Percentiles rank a stretch among this genome's conserved stretches.
Evolutionary conservation across 2,888 invertebrate species (phyloP).

Genomic region (Vesta saturnalis): DNA sequence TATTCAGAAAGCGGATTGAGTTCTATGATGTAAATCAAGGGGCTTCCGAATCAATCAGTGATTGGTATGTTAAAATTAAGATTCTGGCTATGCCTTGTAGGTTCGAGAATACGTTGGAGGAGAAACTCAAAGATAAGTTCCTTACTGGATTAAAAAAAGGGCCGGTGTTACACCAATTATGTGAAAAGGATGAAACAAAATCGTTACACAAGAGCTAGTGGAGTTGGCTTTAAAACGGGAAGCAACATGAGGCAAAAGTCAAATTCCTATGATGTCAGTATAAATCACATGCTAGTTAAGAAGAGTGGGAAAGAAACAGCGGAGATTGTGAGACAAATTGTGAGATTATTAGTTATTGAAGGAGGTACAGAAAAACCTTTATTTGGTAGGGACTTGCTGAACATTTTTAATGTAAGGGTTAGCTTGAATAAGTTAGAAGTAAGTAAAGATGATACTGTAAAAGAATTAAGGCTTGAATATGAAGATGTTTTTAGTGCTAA

Average conservation of each 20-base stretch:
- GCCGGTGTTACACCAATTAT: neutral
- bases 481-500: neutral
- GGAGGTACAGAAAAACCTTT: neutral
- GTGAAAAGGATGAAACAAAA: neutral
- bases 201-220: neutral
- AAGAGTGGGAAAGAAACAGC: neutral
- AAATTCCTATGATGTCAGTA: neutral
- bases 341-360: neutral
- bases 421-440: neutral
- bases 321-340: neutral
- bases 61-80: too few species aligned
- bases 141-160: neutral
- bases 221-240: neutral
- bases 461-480: neutral
- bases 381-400: too few species aligned
- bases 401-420: neutral
- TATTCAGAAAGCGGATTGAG: neutral
- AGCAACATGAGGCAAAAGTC: neutral
- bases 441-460: neutral
- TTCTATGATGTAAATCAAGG: too few species aligned
- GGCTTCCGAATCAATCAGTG: too few species aligned
- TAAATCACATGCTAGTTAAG: neutral
- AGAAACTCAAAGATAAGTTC: neutral
- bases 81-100: too few species aligned
- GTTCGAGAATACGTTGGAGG: too few species aligned